Base-by-base conservation (phyloP, 1,140 invertebrate genomes). In the Druon quercuslanigerum region DNA sequence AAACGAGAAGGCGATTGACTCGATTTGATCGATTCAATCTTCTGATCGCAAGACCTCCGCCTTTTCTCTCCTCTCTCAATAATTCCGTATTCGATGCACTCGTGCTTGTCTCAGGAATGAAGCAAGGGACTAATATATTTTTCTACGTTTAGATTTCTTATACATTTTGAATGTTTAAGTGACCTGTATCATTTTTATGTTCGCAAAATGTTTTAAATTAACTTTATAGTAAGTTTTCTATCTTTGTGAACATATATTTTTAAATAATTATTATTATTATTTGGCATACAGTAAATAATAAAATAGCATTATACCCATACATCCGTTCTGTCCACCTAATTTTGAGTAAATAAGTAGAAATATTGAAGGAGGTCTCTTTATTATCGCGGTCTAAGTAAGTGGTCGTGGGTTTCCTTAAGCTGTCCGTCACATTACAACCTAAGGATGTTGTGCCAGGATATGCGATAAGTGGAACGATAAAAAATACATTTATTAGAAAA, bases 361-460 rank as follows among this genome's bases (percentile, higher is more conserved):
- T 33, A 13, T 4, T 66, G 0, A 25, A 66, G 25, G 33, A 66
- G 60, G 7, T 66, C 33, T n/a, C 8, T 7, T n/a, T 40, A 84
- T 89, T 88, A 89, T 89, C 88, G 84, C 88, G 88, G 87, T 89
- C 82, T 78, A 76, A 83, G 19, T 50, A 50, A 81, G 80, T 83
- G 78, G 77, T 83, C 86, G 78, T 84, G 82, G 80, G 81, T 85
- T 89, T 89, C 88, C 87, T 89, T 88, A 87, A 88, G 83, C 75
- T 77, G 78, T 83, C 76, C 20, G 84, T 78, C 79, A 83, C 83
- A 82, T 87, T 88, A 73, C 87, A 66, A 46, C 33, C n/a, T 46
- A 89, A 85, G 91, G 91, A 92, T 88, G 89, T 85, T 84, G 88
- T 84, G 66, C 80, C 89, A 89, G 84, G 86, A 87, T 87, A 91